Evolutionary conservation across 2,888 invertebrate species (phyloP).

Genomic region (Leucophenga maculata): DNA sequence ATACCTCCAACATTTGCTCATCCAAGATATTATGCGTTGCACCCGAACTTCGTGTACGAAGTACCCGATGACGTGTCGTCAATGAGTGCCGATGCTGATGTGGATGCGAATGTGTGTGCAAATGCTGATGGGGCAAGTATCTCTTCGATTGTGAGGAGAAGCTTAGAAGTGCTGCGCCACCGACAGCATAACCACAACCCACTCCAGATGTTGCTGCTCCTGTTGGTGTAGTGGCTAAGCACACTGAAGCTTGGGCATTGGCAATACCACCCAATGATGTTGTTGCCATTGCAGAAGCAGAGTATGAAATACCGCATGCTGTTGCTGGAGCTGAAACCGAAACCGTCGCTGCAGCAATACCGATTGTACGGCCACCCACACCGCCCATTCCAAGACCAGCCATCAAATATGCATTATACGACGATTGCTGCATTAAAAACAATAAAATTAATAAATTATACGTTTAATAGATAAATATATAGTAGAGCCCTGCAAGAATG

Average conservation of each 20-base stretch:
- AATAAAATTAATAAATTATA: background rate
- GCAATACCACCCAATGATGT: background rate
- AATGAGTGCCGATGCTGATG: constrained; percentile 68
- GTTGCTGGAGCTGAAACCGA: constrained; percentile 30
- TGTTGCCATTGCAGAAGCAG: constrained; percentile 28
- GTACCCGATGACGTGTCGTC: constrained; percentile 69
- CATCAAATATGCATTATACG: constrained; percentile 65
- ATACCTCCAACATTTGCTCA: constrained; percentile 72
- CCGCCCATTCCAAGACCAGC: constrained; percentile 66
- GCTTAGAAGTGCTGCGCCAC: constrained; percentile 49
- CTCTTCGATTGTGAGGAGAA: constrained; percentile 38
- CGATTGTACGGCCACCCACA: constrained; percentile 35
- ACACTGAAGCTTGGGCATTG: background rate
- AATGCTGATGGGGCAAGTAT: constrained; percentile 45
- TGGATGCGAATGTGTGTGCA: constrained; percentile 47
- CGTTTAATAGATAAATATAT: background rate
- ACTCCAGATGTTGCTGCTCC: constrained; percentile 36
- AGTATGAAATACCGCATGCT: constrained; percentile 31
- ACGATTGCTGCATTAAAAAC: constrained; percentile 53
- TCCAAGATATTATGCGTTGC: constrained; percentile 71
- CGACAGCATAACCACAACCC: constrained; percentile 54
- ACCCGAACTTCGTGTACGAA: constrained; percentile 71
- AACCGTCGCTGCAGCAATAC: constrained; percentile 25
- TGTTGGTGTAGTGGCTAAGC: constrained; percentile 26
- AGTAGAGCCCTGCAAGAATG: background rate